These are phyloP conservation scores for Chrysoperla carnea DNA, from an alignment of 1,140 invertebrate species.

Conservation along the genomic window DNA sequence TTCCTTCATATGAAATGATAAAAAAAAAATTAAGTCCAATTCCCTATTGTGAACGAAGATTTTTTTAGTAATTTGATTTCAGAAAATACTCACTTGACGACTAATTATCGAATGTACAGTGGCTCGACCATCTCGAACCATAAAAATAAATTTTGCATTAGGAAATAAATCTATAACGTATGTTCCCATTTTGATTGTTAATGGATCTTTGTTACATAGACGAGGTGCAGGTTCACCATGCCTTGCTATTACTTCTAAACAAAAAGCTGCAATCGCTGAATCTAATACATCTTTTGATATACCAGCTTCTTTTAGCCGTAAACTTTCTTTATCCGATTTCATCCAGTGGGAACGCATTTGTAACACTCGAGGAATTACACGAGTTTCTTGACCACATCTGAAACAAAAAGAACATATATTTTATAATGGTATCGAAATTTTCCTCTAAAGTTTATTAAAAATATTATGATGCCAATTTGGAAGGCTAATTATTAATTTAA, in stretches of 20 bases:
- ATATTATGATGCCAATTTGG: too few species aligned
- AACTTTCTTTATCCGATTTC: slow-evolving; percentile 76
- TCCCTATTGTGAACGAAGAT: too few species aligned
- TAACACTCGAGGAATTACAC: slow-evolving; percentile 86
- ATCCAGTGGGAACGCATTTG: slow-evolving; percentile 87
- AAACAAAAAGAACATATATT: slow-evolving; percentile 12
- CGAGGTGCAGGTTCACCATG: slow-evolving; percentile 86
- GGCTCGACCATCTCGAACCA: slow-evolving; percentile 93
- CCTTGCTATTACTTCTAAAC: slow-evolving; percentile 86
- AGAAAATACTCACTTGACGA: background rate
- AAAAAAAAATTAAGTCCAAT: too few species aligned
- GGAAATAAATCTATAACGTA: slow-evolving; percentile 63
- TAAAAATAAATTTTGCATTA: slow-evolving; percentile 91
- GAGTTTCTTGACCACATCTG: slow-evolving; percentile 93
- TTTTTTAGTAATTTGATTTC: too few species aligned
- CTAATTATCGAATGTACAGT: slow-evolving; percentile 91
- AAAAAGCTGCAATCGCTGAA: slow-evolving; percentile 90
- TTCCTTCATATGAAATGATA: too few species aligned
- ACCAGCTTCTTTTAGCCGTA: slow-evolving; percentile 82
- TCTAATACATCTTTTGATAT: slow-evolving; percentile 84
- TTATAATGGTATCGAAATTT: background rate
- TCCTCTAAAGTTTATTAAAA: too few species aligned
- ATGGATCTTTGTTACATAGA: slow-evolving; percentile 97
- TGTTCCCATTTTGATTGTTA: slow-evolving; percentile 88
- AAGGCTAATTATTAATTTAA: too few species aligned